Conservation (phyloP, 2,797 vertebrate species). For the Hapalemur alaotrensis region DNA sequence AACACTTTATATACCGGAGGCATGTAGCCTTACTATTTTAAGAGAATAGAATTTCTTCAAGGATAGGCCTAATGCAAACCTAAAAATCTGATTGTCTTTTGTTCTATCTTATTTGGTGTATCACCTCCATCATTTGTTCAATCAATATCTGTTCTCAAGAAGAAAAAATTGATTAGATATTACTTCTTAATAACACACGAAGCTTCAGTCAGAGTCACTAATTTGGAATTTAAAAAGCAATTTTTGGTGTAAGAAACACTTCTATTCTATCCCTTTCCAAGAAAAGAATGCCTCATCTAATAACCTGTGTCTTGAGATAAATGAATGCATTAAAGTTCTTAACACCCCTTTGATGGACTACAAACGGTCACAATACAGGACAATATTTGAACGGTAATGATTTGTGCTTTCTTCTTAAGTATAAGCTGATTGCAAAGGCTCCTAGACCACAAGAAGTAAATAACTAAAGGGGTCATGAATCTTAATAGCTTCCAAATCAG, state of each 20-base stretch:
- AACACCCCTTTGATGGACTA: conserved; percentile 84
- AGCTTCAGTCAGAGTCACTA: conserved; percentile 72
- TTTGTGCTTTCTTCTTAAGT: conserved; percentile 84
- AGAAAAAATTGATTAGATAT: conserved; percentile 69
- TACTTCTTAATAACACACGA: conserved; percentile 76
- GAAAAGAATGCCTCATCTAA: conserved; percentile 78
- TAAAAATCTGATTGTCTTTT: conserved; percentile 16
- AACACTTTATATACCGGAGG: not conserved
- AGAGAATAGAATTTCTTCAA: conserved; percentile 21
- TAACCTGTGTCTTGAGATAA: conserved; percentile 82
- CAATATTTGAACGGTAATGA: conserved; percentile 86
- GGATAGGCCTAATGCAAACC: not conserved
- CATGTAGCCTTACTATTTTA: not conserved
- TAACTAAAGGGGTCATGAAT: conserved; percentile 86
- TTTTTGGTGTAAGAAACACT: conserved; percentile 76
- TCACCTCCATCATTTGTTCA: conserved; percentile 2
- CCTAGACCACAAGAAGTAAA: conserved; percentile 79
- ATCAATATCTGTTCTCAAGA: conserved; percentile 19
- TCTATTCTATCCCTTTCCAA: conserved; percentile 72
- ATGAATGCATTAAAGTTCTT: conserved; percentile 83
- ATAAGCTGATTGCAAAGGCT: conserved; percentile 83
- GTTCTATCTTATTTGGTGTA: not conserved
- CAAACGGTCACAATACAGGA: conserved; percentile 82
- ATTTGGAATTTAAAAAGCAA: conserved; percentile 82
- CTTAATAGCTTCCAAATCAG: conserved; percentile 87